phyloP scores from a whole-genome alignment of 2,888 invertebrate species.

The Hydroisotoma schaefferi region DNA sequence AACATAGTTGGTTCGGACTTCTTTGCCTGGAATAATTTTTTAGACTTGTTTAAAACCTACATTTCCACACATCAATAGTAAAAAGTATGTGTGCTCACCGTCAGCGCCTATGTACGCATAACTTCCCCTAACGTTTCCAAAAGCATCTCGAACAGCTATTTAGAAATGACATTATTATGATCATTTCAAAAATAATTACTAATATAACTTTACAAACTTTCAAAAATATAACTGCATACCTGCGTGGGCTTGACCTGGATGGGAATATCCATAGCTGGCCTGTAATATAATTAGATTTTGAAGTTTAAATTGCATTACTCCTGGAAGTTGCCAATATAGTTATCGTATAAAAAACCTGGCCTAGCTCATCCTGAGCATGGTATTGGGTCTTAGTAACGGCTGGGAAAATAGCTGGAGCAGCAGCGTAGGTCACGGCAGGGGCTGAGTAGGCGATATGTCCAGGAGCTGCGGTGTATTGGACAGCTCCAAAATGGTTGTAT shows the following conservation, averaged over 20 bases:
- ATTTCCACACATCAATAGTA: too few relatives aligned
- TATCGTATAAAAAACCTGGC: constrained; percentile 47
- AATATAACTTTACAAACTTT: not conserved
- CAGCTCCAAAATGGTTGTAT: constrained; percentile 1
- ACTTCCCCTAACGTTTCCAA: constrained; percentile 44
- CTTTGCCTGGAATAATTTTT: constrained; percentile 48
- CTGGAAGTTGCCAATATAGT: too few relatives aligned
- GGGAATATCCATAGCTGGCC: constrained; percentile 37
- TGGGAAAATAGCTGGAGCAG: constrained; percentile 33
- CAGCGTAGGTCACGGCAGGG: constrained; percentile 27
- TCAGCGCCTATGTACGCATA: constrained; percentile 54
- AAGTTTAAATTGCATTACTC: too few relatives aligned
- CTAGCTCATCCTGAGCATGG: constrained; percentile 51
- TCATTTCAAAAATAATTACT: not conserved
- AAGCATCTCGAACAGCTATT: constrained; percentile 50
- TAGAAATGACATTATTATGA: too few relatives aligned
- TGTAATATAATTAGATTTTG: not conserved
- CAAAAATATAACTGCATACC: too few relatives aligned
- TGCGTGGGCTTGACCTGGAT: constrained; percentile 53
- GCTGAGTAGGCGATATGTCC: constrained; percentile 18
- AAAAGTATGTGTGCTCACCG: constrained; percentile 37
- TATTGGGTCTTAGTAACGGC: constrained; percentile 42
- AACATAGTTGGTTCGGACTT: constrained; percentile 52
- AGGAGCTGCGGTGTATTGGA: constrained; percentile 19
- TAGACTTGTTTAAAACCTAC: not conserved